These are phyloP conservation scores for Falcaria lacertinaria DNA, from an alignment of 2,888 invertebrate species.

Conservation along the genomic window DNA sequence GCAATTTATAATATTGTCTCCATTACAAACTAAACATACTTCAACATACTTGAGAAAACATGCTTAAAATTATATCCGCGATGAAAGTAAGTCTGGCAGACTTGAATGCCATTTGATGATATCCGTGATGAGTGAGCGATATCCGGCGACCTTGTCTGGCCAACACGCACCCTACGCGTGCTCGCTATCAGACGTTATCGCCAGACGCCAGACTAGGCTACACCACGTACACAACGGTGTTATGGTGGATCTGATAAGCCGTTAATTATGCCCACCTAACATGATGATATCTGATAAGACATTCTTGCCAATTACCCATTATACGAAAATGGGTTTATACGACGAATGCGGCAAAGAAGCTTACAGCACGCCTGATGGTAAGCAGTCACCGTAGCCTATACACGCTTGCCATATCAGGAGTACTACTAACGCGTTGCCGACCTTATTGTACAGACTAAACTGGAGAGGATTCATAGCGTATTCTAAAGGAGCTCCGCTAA, in stretches of 20 bases:
- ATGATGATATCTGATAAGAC: background rate
- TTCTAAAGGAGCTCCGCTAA: too few relatives aligned
- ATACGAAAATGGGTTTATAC: too few relatives aligned
- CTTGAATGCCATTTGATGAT: background rate
- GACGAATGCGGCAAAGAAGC: too few relatives aligned
- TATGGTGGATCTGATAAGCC: conserved; percentile 20
- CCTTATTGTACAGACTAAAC: too few relatives aligned
- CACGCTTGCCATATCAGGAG: too few relatives aligned
- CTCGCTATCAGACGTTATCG: conserved; percentile 42
- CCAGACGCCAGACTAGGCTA: conserved; percentile 46
- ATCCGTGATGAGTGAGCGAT: conserved; percentile 10
- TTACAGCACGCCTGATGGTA: too few relatives aligned
- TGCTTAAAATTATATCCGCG: background rate
- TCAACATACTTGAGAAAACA: too few relatives aligned
- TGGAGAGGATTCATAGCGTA: too few relatives aligned
- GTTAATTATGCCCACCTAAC: conserved; percentile 14
- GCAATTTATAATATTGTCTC: too few relatives aligned
- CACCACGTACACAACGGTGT: conserved; percentile 23
- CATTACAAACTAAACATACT: too few relatives aligned
- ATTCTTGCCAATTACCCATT: background rate
- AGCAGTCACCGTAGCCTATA: too few relatives aligned
- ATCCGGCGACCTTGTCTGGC: conserved; percentile 39
- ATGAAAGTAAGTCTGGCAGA: background rate
- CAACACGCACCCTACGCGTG: conserved; percentile 38
- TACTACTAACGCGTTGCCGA: too few relatives aligned